These are phyloP conservation scores for Archivesica marissinica DNA, from an alignment of 1,140 invertebrate genomes.

Conservation along the genomic window DNA sequence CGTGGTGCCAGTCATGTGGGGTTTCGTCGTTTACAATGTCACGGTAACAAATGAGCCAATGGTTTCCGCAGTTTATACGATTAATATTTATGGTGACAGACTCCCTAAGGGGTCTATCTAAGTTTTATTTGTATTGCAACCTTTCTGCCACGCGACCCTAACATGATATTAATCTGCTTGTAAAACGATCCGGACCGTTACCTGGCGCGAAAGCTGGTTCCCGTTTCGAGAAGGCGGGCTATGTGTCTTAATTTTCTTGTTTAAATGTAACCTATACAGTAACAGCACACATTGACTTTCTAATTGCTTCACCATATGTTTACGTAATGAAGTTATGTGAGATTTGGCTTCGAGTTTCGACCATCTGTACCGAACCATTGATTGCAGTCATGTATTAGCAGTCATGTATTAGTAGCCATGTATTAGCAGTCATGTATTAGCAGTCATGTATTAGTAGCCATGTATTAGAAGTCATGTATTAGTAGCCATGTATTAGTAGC, in stretches of 20 bases:
- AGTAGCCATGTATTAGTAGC: too few species aligned
- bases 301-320: conserved; percentile 35
- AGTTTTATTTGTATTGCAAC: conserved; percentile 40
- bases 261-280: conserved; percentile 9
- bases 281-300: background rate
- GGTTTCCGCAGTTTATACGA: conserved; percentile 31
- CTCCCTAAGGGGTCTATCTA: conserved; percentile 35
- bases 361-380: too few species aligned
- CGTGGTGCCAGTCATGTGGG: conserved; percentile 20
- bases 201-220: conserved; percentile 9
- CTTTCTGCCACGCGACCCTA: conserved; percentile 44
- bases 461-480: too few species aligned
- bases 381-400: too few species aligned
- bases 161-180: conserved; percentile 36
- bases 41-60: conserved; percentile 32
- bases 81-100: conserved; percentile 48
- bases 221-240: conserved; percentile 15
- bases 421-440: too few species aligned
- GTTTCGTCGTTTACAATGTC: conserved; percentile 2
- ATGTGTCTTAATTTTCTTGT: background rate
- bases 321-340: conserved; percentile 23
- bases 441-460: too few species aligned
- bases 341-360: background rate
- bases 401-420: too few species aligned
- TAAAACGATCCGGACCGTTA: conserved; percentile 27